A percentile compares a stretch with the other conserved stretches of the same genome.
Conservation (phyloP, 2,113 vertebrate species). For the Odocoileus hemionus region DNA sequence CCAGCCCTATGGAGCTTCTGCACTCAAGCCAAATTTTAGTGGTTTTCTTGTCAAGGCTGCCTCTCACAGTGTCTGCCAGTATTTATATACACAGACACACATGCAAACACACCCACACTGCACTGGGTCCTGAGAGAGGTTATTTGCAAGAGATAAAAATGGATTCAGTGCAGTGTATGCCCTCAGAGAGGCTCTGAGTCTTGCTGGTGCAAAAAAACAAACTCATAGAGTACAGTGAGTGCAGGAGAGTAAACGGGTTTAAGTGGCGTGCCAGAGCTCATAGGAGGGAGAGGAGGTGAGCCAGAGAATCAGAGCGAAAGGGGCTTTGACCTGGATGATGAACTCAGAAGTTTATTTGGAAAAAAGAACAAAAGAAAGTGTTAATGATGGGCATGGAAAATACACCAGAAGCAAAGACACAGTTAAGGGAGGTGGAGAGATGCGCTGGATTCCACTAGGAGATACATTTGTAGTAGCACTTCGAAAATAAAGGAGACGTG, state of each 20-base stretch:
- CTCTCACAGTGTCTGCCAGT: neutral
- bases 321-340: neutral
- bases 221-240: neutral
- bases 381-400: neutral
- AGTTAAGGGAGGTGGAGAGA: neutral
- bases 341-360: neutral
- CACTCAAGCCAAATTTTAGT: neutral
- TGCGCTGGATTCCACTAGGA: neutral
- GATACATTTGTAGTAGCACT: neutral
- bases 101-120: neutral
- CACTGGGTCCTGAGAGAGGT: neutral
- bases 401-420: neutral
- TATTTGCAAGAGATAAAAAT: neutral
- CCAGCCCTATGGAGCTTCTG: neutral
- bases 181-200: neutral
- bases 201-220: neutral
- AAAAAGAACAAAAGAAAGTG: neutral
- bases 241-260: neutral
- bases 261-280: neutral
- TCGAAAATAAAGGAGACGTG: neutral
- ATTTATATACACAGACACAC: neutral
- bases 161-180: neutral
- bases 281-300: neutral
- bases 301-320: neutral
- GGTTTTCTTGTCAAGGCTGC: neutral